Evolutionary conservation across 2,113 vertebrate genomes (phyloP).

Genomic region (Hypomesus transpacificus): DNA sequence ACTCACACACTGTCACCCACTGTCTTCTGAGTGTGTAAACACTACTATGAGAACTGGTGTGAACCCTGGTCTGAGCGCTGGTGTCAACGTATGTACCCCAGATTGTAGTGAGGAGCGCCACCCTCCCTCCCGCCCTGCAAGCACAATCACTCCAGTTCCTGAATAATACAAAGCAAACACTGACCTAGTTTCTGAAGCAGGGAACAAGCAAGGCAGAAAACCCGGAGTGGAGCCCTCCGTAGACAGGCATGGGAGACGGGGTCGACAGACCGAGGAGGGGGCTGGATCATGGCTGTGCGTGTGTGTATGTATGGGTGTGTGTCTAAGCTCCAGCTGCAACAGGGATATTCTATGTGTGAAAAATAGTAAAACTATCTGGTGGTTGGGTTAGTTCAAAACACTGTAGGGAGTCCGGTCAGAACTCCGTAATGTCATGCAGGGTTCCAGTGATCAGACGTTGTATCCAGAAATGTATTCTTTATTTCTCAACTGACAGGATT

Average conservation of each 20-base stretch:
- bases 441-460: no score
- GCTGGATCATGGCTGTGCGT: neutral
- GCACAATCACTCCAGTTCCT: conserved; percentile 79
- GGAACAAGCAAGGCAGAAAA: conserved; percentile 81
- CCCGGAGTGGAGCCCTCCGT: conserved; percentile 67
- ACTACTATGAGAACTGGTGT: neutral
- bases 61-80: neutral
- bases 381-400: no score
- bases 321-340: no score
- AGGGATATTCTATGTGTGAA: no score
- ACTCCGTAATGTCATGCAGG: no score
- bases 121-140: conserved; percentile 25
- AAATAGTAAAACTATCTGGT: no score
- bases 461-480: no score
- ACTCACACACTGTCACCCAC: no score
- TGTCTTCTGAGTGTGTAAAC: neutral
- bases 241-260: conserved; percentile 27
- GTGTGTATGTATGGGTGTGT: neutral
- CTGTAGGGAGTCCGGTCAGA: no score
- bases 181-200: conserved; percentile 91
- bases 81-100: conserved; percentile 59
- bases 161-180: conserved; percentile 92
- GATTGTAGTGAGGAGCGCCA: conserved; percentile 61
- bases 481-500: no score
- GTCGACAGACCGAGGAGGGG: conserved; percentile 14